Conservation (phyloP, 1,140 invertebrate species). For the Drosophila triauraria region DNA sequence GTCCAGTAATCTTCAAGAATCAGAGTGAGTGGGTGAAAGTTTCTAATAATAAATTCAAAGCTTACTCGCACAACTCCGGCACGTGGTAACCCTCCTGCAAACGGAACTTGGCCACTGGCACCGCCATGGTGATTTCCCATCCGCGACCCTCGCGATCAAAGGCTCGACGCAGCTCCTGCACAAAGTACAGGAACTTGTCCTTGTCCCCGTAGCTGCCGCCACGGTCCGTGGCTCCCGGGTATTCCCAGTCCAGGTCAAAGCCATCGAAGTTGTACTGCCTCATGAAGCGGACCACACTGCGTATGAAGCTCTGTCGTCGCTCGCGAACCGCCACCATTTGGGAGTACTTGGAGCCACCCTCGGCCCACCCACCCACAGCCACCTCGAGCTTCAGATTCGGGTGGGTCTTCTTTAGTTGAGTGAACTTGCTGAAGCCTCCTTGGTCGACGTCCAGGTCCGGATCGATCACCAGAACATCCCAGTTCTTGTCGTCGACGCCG, state of each 20-base stretch:
- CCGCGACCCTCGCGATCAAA: constrained; percentile 90
- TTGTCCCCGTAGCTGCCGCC: constrained; percentile 94
- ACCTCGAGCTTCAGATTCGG: constrained; percentile 91
- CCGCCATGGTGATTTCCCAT: constrained; percentile 95
- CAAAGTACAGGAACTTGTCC: constrained; percentile 92
- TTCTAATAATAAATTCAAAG: neutral
- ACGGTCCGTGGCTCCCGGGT: constrained; percentile 93
- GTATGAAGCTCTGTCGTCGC: constrained; percentile 90
- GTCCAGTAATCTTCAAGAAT: constrained; percentile 86
- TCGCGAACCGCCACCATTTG: constrained; percentile 90
- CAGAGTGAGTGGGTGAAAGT: neutral
- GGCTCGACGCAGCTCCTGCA: constrained; percentile 92
- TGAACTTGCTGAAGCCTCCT: constrained; percentile 94
- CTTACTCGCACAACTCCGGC: constrained; percentile 93
- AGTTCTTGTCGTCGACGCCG: constrained; percentile 91
- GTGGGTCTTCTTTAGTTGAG: constrained; percentile 89
- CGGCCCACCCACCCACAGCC: constrained; percentile 95
- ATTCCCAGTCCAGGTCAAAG: constrained; percentile 94
- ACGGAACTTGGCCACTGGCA: constrained; percentile 93
- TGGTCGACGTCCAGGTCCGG: constrained; percentile 92
- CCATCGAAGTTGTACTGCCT: constrained; percentile 92
- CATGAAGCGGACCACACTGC: constrained; percentile 92
- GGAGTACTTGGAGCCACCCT: constrained; percentile 94
- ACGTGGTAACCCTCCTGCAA: constrained; percentile 95
- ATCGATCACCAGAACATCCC: constrained; percentile 92